Conservation (phyloP, 2,888 invertebrate genomes). For the Prosopocoilus inquinatus region DNA sequence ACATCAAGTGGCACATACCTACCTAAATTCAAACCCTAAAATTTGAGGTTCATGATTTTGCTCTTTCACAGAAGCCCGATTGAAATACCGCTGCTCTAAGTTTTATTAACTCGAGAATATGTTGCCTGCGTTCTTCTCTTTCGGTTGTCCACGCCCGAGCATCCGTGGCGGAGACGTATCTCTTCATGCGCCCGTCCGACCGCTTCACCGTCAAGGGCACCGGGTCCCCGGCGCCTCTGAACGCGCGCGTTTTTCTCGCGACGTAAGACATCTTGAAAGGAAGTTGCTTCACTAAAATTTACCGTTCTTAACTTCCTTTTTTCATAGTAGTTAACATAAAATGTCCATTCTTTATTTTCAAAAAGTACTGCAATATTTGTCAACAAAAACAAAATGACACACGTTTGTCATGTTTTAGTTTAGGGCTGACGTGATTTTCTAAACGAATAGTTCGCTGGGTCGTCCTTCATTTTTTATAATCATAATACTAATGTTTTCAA, state of each 20-base stretch:
- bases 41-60: background rate
- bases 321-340: slow-evolving; percentile 3
- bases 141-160: slow-evolving; percentile 59
- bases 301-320: slow-evolving; percentile 12
- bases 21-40: slow-evolving; percentile 38
- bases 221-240: slow-evolving; percentile 45
- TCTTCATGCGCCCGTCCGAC: slow-evolving; percentile 57
- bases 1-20: slow-evolving; percentile 46
- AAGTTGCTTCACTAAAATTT: slow-evolving; percentile 21
- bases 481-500: too few species aligned
- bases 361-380: slow-evolving; percentile 23
- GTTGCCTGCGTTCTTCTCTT: slow-evolving; percentile 56
- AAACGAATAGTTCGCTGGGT: too few species aligned
- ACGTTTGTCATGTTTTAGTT: slow-evolving; percentile 2
- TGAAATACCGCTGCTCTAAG: slow-evolving; percentile 47
- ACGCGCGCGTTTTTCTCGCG: slow-evolving; percentile 38
- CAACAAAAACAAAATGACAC: slow-evolving; percentile 28
- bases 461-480: too few species aligned
- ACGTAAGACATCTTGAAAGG: slow-evolving; percentile 36
- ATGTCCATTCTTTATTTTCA: background rate
- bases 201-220: slow-evolving; percentile 52
- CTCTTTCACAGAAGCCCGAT: background rate
- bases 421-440: too few species aligned
- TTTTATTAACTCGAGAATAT: slow-evolving; percentile 57
- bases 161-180: slow-evolving; percentile 58